Base-by-base conservation (phyloP, 2,113 vertebrate genomes). In the Megaptera novaeangliae region DNA sequence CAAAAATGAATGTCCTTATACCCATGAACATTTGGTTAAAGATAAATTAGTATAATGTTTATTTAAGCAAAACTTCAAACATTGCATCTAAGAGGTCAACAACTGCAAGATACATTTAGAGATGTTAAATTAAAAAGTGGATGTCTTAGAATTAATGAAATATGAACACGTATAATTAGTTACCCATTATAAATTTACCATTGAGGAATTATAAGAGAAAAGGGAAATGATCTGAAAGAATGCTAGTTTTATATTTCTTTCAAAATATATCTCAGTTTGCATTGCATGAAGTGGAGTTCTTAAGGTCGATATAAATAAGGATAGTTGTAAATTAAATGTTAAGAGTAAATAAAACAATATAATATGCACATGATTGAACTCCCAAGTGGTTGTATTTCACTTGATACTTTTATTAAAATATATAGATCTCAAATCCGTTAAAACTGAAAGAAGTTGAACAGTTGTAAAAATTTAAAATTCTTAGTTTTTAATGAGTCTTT, bases 11-110 rank as follows among this genome's bases (percentile, higher is more conserved):
- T 91, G 57, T 46, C 34, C 44, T 39, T 93, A 68, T 46, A 89
- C 27, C 29, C 4, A 17, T 49, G 17, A 95, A 86, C 25, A 72
- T 94, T 82, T 92, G 84, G 41, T 75, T 86, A 88, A 92, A 92
- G 15, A 68, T 91, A 69, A 89, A 83, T 96, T 95, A 91, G 69
- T 96, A 49, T 97, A 96, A 68, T 90, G 86, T 90, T 95, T 88
- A 94, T 78, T 95, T 49, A 86, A 80, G 74, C 10, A 88, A 88
- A 96, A 57, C 25, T 77, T 92, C 69, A 64, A 88, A 94, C 12
- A 89, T 44, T 93, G 25, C 5, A 81, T 63, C n/a, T 69, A 39
- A 94, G 29, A 71, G 82, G 68, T 39, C 25, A 88, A 75, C 25
- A 78, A 49, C 72, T 61, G 27, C n/a, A 96, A 92, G 68, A 90